Conservation (phyloP, 2,888 invertebrate genomes). For the Cephalotes varians region DNA sequence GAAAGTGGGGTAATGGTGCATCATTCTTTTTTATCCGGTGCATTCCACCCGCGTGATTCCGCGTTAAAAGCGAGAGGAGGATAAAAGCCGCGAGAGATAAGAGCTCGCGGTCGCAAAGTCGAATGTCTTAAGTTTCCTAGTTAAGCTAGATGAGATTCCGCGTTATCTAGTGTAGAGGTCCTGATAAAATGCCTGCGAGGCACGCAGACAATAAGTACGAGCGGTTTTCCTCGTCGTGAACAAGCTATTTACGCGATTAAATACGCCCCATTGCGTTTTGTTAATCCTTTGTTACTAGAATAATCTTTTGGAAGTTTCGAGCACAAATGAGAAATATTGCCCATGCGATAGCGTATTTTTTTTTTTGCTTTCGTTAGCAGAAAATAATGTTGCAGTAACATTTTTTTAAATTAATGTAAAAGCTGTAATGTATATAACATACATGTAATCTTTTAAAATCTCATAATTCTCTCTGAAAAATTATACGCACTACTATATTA, state of each 20-base stretch:
- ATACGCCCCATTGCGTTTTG: background rate
- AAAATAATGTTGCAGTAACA: background rate
- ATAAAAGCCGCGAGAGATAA: slow-evolving; percentile 51
- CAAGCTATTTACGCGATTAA: slow-evolving; percentile 30
- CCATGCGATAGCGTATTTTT: no score
- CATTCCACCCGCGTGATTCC: slow-evolving; percentile 35
- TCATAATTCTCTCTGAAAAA: background rate
- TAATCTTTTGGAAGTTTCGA: slow-evolving; percentile 1
- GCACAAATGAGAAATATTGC: background rate
- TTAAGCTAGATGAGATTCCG: slow-evolving; percentile 40
- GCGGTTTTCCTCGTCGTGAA: slow-evolving; percentile 32
- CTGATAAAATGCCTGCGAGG: slow-evolving; percentile 38
- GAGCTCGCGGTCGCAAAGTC: slow-evolving; percentile 30
- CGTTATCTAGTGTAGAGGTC: slow-evolving; percentile 28
- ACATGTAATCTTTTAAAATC: background rate
- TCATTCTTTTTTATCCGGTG: slow-evolving; percentile 39
- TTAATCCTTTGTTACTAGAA: slow-evolving; percentile 33
- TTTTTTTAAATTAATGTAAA: background rate
- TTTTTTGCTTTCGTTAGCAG: background rate
- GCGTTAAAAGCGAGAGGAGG: slow-evolving; percentile 25
- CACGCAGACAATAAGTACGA: slow-evolving; percentile 40
- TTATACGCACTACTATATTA: background rate
- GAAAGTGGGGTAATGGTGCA: slow-evolving; percentile 48
- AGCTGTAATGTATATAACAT: background rate
- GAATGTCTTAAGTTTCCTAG: slow-evolving; percentile 51